phyloP scores from a whole-genome alignment of 2,113 vertebrate species.

The Pipra filicauda region DNA sequence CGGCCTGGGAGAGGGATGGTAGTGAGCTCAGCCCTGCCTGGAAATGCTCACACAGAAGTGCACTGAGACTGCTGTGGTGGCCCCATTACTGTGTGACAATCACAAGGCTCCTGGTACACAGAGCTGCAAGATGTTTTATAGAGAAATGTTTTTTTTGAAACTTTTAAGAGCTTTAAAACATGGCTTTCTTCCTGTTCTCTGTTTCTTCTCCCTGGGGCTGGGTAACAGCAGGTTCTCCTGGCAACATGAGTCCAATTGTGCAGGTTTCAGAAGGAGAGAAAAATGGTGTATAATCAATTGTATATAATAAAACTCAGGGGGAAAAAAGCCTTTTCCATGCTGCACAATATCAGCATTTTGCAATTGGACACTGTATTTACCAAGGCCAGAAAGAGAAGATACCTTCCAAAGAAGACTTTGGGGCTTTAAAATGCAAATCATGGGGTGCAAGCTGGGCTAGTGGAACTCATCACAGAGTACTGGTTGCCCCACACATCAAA shows the following conservation, averaged over 20 bases:
- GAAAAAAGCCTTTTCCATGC: constrained; percentile 63
- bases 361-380: constrained; percentile 61
- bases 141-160: constrained; percentile 2
- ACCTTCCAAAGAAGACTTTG: constrained; percentile 10
- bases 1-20: background rate
- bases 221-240: constrained; percentile 68
- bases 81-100: background rate
- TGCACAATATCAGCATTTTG: constrained; percentile 57
- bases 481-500: background rate
- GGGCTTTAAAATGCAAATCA: background rate
- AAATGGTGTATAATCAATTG: constrained; percentile 66
- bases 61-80: background rate
- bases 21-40: background rate
- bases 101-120: background rate
- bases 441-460: background rate
- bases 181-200: constrained; percentile 51
- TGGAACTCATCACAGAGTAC: background rate
- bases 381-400: constrained; percentile 17
- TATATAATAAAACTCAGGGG: constrained; percentile 60
- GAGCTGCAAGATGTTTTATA: constrained; percentile 3
- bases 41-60: background rate
- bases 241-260: constrained; percentile 65
- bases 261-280: constrained; percentile 63
- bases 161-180: constrained; percentile 55
- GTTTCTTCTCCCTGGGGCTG: constrained; percentile 59